These are phyloP conservation scores for Aplocera efformata DNA, from an alignment of 2,888 invertebrate genomes.

Conservation along the genomic window DNA sequence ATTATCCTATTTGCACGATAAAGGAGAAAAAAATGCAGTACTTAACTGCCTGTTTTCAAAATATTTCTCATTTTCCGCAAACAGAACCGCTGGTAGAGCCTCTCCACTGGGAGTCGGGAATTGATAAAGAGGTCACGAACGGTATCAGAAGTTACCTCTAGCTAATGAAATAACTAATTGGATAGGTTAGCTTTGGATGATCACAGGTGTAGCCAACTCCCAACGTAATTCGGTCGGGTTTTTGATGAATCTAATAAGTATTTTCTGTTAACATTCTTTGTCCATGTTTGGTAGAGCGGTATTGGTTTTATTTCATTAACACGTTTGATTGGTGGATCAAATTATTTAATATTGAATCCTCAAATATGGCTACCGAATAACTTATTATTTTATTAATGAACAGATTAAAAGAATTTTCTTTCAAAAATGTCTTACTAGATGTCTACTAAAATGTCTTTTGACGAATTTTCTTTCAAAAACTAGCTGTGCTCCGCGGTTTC, in stretches of 20 bases:
- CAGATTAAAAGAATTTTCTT: too few species aligned
- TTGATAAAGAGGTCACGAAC: constrained; percentile 51
- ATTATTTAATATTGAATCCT: too few species aligned
- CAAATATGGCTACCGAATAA: too few species aligned
- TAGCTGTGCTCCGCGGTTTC: too few species aligned
- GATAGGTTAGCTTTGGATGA: constrained; percentile 38
- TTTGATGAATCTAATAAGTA: constrained; percentile 16
- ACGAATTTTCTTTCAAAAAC: too few species aligned
- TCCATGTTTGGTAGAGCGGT: constrained; percentile 2
- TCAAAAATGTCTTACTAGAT: too few species aligned
- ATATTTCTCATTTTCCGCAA: not conserved
- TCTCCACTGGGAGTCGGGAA: constrained; percentile 9
- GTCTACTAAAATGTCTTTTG: too few species aligned
- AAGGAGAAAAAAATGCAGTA: too few species aligned
- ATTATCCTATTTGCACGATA: too few species aligned
- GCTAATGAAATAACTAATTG: constrained; percentile 49
- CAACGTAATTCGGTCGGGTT: constrained; percentile 21
- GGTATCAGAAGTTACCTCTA: constrained; percentile 43
- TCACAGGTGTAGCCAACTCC: constrained; percentile 10
- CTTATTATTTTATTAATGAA: too few species aligned
- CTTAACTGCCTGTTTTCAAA: too few species aligned
- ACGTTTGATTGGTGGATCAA: too few species aligned
- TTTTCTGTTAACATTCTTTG: constrained; percentile 6
- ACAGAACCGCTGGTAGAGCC: constrained; percentile 29
- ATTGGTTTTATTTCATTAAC: not conserved